Percentiles rank a stretch among this genome's conserved stretches.
Evolutionary conservation across 2,113 vertebrate species (phyloP).

Genomic region (Oenanthe oenanthe): DNA sequence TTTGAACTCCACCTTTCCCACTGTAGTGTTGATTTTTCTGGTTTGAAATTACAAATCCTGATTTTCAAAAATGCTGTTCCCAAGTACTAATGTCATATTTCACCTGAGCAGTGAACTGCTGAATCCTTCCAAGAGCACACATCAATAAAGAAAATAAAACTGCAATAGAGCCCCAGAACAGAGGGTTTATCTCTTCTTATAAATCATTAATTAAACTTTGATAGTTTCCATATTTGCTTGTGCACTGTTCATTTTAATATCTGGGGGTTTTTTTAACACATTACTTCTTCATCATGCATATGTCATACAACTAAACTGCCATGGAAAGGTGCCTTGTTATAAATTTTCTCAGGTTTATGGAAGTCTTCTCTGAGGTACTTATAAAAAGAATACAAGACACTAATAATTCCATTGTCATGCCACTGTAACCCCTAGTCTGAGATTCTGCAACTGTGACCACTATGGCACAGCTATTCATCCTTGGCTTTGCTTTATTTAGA

Average conservation of each 20-base stretch:
- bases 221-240: background rate
- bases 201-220: background rate
- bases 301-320: background rate
- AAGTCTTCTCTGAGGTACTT: background rate
- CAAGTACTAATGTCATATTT: background rate
- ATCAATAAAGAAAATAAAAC: background rate
- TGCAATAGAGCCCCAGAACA: background rate
- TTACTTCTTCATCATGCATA: background rate
- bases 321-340: background rate
- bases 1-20: background rate
- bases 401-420: background rate
- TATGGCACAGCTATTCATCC: background rate
- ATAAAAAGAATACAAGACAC: background rate
- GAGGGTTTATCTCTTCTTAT: background rate
- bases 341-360: background rate
- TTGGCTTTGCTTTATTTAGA: background rate
- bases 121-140: background rate
- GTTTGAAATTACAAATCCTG: background rate
- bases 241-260: background rate
- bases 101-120: background rate
- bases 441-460: background rate
- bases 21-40: background rate
- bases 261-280: fast-evolving
- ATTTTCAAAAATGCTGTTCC: background rate
- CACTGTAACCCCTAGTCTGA: background rate